These are phyloP conservation scores for Alcis repandata DNA, from an alignment of 2,888 invertebrate genomes.

Conservation along the genomic window DNA sequence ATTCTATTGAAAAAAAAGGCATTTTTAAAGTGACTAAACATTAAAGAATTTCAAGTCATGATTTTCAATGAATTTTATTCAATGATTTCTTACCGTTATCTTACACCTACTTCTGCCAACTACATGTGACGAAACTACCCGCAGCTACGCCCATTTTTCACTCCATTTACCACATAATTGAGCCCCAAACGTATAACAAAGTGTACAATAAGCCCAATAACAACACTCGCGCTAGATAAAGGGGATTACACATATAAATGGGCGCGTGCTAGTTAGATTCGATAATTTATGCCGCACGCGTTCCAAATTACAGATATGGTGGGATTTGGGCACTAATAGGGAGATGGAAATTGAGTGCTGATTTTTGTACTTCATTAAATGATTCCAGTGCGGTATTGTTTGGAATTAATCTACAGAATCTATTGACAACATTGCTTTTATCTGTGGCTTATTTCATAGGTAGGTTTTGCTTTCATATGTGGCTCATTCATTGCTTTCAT, in stretches of 20 bases:
- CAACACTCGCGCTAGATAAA: slow-evolving; percentile 60
- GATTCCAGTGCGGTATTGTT: too few relatives aligned
- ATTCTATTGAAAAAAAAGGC: too few relatives aligned
- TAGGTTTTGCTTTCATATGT: too few relatives aligned
- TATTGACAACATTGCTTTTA: too few relatives aligned
- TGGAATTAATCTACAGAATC: too few relatives aligned
- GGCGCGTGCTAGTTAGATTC: slow-evolving; percentile 42
- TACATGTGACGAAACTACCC: background rate
- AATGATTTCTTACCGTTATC: too few relatives aligned
- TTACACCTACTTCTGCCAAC: too few relatives aligned
- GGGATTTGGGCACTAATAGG: slow-evolving; percentile 41
- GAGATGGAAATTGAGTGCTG: slow-evolving; percentile 28
- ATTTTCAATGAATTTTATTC: too few relatives aligned
- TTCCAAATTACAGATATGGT: slow-evolving; percentile 49
- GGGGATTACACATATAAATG: slow-evolving; percentile 78
- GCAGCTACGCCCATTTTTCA: slow-evolving; percentile 6
- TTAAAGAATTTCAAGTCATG: too few relatives aligned
- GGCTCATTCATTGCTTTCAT: too few relatives aligned
- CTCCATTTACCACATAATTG: slow-evolving; percentile 15
- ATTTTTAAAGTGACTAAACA: too few relatives aligned
- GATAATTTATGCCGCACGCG: slow-evolving; percentile 47
- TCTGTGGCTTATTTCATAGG: too few relatives aligned
- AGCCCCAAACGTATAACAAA: slow-evolving; percentile 10
- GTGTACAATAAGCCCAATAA: slow-evolving; percentile 38
- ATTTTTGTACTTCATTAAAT: background rate